Evolutionary conservation across 2,888 invertebrate species (phyloP).

Genomic region (Embidobia sp.): DNA sequence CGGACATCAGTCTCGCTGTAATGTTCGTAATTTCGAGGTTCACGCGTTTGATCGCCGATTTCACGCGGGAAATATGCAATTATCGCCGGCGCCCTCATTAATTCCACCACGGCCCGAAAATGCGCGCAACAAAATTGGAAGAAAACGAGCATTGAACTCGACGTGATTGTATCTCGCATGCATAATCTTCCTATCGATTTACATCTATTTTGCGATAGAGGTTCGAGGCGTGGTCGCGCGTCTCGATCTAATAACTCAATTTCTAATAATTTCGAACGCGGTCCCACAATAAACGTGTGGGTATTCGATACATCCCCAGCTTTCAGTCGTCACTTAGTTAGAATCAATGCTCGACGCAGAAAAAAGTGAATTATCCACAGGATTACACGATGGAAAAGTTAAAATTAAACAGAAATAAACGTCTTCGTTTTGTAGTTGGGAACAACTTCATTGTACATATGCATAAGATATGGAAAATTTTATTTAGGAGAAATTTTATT

Average conservation of each 20-base stretch:
- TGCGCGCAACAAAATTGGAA: slow-evolving; percentile 34
- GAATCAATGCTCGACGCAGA: neutral
- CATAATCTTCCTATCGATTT: slow-evolving; percentile 39
- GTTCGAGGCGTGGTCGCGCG: slow-evolving; percentile 34
- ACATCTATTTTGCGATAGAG: slow-evolving; percentile 23
- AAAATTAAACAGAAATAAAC: too few species aligned
- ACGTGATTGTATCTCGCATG: slow-evolving; percentile 31
- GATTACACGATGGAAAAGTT: too few species aligned
- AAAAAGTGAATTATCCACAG: too few species aligned
- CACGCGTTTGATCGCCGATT: slow-evolving; percentile 44
- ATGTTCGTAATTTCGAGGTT: slow-evolving; percentile 38
- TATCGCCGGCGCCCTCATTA: slow-evolving; percentile 48
- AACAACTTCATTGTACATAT: too few species aligned
- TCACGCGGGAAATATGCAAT: slow-evolving; percentile 54
- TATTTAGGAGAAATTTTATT: too few species aligned
- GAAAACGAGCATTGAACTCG: slow-evolving; percentile 25
- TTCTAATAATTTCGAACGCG: slow-evolving; percentile 19
- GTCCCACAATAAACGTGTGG: slow-evolving; percentile 2
- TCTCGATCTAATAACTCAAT: slow-evolving; percentile 50
- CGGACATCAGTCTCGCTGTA: slow-evolving; percentile 30
- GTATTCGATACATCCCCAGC: slow-evolving; percentile 1
- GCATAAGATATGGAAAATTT: too few species aligned
- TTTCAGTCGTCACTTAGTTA: neutral
- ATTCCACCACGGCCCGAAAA: slow-evolving; percentile 35
- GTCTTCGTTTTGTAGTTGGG: too few species aligned